Base-by-base conservation (phyloP, 2,888 invertebrate genomes). In the Romanomermis culicivorax region DNA sequence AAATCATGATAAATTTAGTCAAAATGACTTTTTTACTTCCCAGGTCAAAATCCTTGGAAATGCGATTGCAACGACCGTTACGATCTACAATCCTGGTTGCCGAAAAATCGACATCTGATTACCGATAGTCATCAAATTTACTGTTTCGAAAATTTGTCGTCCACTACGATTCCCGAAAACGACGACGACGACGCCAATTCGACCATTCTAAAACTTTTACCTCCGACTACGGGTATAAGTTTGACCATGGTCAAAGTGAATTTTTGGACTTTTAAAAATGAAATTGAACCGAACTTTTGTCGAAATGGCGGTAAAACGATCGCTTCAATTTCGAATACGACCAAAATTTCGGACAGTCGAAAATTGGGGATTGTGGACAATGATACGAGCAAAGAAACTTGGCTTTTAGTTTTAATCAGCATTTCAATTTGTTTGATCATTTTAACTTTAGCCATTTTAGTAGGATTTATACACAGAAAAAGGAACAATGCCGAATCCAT, bases 61-160 rank as follows among this genome's bases (percentile, higher is more conserved):
- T 68, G 68, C 56, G 68, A 68, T 56, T 68, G 68, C 54, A 50
- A 55, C 29, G 29, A 49, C 7, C 20, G 23, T 26, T 57, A 42
- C 43, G 1, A n/a, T 1, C n/a, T 58, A 1, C 54, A 57, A 42
- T 20, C 20, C 1, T 57, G 56, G 58, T 52, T 57, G 27, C 55
- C 55, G 2, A 3, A 24, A 49, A n/a, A 53, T 26, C 3, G 4
- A 4, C 2, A 24, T 4, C n/a, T 11, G n/a, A 47, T 53, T n/a
- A 20, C 49, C 24, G 53, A 53, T 24, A 20, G 17, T 25, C 4
- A 26, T n/a, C 3, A 2, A 4, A 29, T 53, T 24, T 53, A 53
- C 23, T 53, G 53, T 25, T 50, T 24, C 29, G 53, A 53, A 50
- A 53, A 53, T 47, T n/a, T 53, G 23, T n/a, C 47, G 11, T 23